Percentiles rank a stretch among this genome's conserved stretches.
Evolutionary conservation across 2,113 vertebrate species (phyloP).

Genomic region (Pelmatolapia mariae): DNA sequence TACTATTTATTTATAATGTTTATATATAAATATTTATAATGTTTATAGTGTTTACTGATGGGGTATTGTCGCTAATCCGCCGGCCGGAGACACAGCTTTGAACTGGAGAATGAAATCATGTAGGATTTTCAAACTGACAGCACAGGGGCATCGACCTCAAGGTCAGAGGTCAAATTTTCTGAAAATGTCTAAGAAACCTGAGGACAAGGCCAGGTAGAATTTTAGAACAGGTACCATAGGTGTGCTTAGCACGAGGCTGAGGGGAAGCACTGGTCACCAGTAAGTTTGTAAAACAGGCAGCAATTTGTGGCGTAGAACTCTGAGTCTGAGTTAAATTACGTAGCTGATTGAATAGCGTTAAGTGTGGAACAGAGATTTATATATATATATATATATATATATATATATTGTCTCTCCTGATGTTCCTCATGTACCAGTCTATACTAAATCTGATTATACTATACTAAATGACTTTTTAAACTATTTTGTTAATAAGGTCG

Average conservation of each 20-base stretch:
- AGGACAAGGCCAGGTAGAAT: not conserved
- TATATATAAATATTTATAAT: not conserved
- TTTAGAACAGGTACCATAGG: not conserved
- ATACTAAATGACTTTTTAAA: too few relatives aligned
- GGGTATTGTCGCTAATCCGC: fast-evolving
- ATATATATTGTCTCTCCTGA: too few relatives aligned
- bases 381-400: too few relatives aligned
- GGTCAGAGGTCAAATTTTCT: not conserved
- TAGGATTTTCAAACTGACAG: not conserved
- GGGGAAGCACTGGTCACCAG: not conserved
- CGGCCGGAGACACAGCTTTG: fast-evolving
- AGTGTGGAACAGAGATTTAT: not conserved
- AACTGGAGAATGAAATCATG: not conserved
- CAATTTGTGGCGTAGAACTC: too few relatives aligned
- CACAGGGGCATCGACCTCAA: not conserved
- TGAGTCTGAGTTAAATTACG: not conserved
- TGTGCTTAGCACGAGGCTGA: not conserved
- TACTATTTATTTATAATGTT: not conserved
- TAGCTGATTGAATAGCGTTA: not conserved
- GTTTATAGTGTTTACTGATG: not conserved
- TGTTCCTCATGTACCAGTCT: too few relatives aligned
- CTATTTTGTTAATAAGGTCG: too few relatives aligned
- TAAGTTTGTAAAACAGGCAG: not conserved
- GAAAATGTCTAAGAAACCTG: not conserved
- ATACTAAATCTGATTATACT: too few relatives aligned